phyloP scores from a whole-genome alignment of 2,113 vertebrate genomes.

The Dromiciops gliroides region DNA sequence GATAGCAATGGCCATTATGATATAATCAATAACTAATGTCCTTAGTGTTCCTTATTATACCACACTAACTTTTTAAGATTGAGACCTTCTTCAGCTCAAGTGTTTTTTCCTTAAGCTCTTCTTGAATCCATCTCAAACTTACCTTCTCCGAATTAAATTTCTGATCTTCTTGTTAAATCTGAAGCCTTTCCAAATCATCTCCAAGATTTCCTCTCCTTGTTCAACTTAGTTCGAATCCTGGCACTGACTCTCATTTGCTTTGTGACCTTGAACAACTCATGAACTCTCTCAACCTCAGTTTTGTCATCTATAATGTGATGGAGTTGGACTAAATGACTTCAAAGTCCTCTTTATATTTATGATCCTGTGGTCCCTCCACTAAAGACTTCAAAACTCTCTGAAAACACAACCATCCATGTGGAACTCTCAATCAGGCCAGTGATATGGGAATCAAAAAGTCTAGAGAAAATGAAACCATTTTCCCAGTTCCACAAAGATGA shows the following conservation, averaged over 20 bases:
- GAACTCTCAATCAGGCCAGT: neutral
- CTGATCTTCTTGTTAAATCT: neutral
- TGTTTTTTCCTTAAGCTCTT: neutral
- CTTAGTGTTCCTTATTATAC: neutral
- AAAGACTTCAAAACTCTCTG: neutral
- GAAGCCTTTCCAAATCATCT: neutral
- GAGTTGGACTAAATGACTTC: too few relatives aligned
- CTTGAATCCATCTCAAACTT: neutral
- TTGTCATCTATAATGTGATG: neutral
- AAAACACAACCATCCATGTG: neutral
- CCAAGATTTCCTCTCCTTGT: too few relatives aligned
- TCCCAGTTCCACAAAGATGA: neutral
- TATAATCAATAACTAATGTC: too few relatives aligned
- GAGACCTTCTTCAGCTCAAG: neutral
- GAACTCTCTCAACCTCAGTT: neutral
- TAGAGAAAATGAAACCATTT: neutral
- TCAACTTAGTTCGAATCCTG: too few relatives aligned
- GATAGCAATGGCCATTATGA: neutral
- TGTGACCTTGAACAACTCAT: neutral
- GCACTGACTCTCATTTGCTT: neutral
- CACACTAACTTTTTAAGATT: neutral
- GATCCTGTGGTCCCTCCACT: neutral
- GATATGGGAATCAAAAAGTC: neutral
- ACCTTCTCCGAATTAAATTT: neutral
- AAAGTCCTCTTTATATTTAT: neutral